Percentiles rank a stretch among this genome's conserved stretches.
phyloP scores from a whole-genome alignment of 2,797 vertebrate species.

The Melanogrammus aeglefinus region DNA sequence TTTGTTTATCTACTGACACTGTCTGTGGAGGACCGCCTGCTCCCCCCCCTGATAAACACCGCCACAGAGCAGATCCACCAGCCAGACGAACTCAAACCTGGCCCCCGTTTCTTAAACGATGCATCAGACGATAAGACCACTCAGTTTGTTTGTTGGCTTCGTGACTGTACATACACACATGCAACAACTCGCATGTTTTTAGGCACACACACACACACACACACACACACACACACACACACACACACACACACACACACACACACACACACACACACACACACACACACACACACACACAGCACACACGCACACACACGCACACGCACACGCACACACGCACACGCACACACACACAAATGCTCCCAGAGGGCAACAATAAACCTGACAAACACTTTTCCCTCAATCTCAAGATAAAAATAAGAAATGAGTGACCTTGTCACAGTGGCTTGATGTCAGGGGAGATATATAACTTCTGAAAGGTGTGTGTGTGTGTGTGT shows the following conservation, averaged over 20 bases:
- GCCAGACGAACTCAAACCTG: neutral
- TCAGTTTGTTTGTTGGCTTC: neutral
- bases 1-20: neutral
- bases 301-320: too few species aligned
- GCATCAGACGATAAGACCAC: neutral
- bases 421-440: slow-evolving; percentile 29
- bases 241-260: too few species aligned
- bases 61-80: slow-evolving; percentile 2
- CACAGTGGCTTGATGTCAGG: slow-evolving; percentile 28
- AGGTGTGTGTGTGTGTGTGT: neutral
- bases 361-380: neutral
- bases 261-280: too few species aligned
- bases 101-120: too few species aligned
- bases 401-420: slow-evolving; percentile 9
- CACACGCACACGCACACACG: too few species aligned
- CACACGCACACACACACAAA: neutral
- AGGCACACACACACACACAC: neutral
- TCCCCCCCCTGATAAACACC: slow-evolving; percentile 26
- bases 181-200: neutral
- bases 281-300: too few species aligned
- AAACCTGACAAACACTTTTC: slow-evolving; percentile 11
- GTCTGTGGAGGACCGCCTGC: slow-evolving; percentile 43
- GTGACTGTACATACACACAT: neutral
- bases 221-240: too few species aligned
- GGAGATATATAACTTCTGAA: slow-evolving; percentile 34